Conservation (phyloP, 2,113 vertebrate genomes). For the Marmota flaviventris region DNA sequence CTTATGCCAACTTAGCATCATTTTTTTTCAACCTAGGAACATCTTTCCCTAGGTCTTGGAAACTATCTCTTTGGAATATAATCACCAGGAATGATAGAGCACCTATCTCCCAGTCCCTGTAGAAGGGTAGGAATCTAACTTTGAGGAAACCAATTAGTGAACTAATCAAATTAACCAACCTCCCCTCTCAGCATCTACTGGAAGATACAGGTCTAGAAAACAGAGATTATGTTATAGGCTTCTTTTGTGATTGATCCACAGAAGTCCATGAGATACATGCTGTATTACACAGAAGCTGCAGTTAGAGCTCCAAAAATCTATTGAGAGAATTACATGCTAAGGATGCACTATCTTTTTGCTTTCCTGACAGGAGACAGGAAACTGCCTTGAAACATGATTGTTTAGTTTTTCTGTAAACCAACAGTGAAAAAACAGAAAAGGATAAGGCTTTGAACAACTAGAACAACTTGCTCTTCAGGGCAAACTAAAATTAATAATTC, state of each 20-base stretch:
- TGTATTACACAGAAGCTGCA: neutral
- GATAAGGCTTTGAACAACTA: neutral
- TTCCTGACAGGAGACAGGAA: neutral
- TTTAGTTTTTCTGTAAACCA: neutral
- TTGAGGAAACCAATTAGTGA: neutral
- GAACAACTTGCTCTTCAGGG: neutral
- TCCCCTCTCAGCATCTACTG: neutral
- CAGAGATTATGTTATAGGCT: neutral
- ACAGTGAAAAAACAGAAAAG: neutral
- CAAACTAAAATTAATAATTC: neutral
- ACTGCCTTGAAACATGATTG: neutral
- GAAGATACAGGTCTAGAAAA: neutral
- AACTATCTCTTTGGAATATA: neutral
- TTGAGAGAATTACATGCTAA: neutral
- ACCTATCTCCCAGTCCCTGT: neutral
- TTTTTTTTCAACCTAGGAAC: neutral
- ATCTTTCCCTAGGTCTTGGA: neutral
- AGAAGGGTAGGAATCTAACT: neutral
- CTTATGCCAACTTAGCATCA: neutral
- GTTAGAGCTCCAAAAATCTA: neutral
- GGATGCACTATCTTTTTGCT: neutral
- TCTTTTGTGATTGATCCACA: neutral
- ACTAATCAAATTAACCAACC: too few relatives aligned
- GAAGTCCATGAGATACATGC: neutral
- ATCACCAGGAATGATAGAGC: neutral